Evolutionary conservation across 1,140 invertebrate species (phyloP), one percentile per base, ranked within the genome.

Genomic region (Drosophila hydei): DNA sequence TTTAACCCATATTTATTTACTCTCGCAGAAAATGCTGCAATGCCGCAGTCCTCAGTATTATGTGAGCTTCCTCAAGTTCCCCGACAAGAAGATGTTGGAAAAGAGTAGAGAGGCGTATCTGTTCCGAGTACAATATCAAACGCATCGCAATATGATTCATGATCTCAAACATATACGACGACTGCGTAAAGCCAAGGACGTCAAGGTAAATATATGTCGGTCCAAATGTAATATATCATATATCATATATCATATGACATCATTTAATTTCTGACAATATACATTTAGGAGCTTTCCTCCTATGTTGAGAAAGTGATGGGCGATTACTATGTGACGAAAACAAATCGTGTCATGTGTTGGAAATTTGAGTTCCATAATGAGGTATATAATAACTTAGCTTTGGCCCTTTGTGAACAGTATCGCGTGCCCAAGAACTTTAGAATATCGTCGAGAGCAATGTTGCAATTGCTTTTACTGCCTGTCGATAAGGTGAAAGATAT

Each of bases 361-460:
- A 90, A 90, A 58, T 91, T 90, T 19, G 77, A 90, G 40, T 91
- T 91, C 8, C 69, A 81, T 6, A 90, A 88, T 33, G 90, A 91
- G 40, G 79, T 91, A 0, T 91, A 91, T 51, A 91, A 91, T 33
- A 88, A 56, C 0, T 16, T 91, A 14, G 90, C 70, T 0, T 36
- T 91, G 55, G 75, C 90, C 0, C 51, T 88, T 21, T 47, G 63
- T 5, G 90, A 90, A 3, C 75, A 90, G 4, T 71, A 75, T 30
- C 9, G n/a, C 1, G 40, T 79, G 3, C 75, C 75, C 1, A 65
- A 73, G 12, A 19, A 21, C 11, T 55, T 79, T 0, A 61, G 16
- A 2, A 0, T 12, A 0, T 1, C 11, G 14, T 5, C 23, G 2
- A 54, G 45, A 0, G 25, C 58, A 0, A 48, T 90, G 1, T 18